A percentile compares a stretch with the other conserved stretches of the same genome.
Evolutionary conservation across 2,113 vertebrate species (phyloP).

Genomic region (Paedocypris sp.): DNA sequence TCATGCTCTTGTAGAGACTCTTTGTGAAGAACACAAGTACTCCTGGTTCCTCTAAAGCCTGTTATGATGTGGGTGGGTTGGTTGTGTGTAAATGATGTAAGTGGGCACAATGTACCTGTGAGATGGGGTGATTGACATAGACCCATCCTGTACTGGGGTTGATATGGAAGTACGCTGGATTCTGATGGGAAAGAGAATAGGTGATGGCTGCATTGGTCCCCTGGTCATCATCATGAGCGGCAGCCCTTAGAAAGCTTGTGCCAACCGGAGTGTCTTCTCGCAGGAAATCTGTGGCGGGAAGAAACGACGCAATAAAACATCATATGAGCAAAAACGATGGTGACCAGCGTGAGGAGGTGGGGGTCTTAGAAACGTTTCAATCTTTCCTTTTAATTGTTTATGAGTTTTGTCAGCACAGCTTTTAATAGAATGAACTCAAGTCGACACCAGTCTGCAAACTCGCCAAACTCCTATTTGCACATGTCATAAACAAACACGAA

Average conservation of each 20-base stretch:
- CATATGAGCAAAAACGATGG: slow-evolving; percentile 16
- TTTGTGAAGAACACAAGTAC: too few relatives aligned
- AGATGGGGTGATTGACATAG: slow-evolving; percentile 68
- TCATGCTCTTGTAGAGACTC: too few relatives aligned
- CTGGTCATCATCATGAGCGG: slow-evolving; percentile 78
- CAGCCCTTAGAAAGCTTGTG: slow-evolving; percentile 71
- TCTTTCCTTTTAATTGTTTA: slow-evolving; percentile 55
- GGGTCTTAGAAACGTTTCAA: slow-evolving; percentile 51
- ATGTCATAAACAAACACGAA: slow-evolving; percentile 49
- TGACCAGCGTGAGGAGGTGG: slow-evolving; percentile 33
- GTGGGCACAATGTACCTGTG: slow-evolving; percentile 55
- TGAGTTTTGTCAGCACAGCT: slow-evolving; percentile 34
- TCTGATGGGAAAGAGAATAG: slow-evolving; percentile 67
- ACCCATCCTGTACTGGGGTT: slow-evolving; percentile 79
- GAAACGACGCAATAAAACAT: background rate
- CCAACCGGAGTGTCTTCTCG: slow-evolving; percentile 72
- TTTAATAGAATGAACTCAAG: slow-evolving; percentile 47
- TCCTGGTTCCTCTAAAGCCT: too few relatives aligned
- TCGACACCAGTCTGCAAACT: slow-evolving; percentile 48
- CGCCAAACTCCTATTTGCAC: slow-evolving; percentile 50
- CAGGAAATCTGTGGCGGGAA: slow-evolving; percentile 66
- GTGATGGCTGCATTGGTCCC: slow-evolving; percentile 73
- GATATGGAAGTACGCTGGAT: slow-evolving; percentile 73
- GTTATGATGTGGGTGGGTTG: background rate
- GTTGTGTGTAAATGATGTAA: background rate